Conservation (phyloP, 2,888 invertebrate genomes). For the Gymnocheta viridis region DNA sequence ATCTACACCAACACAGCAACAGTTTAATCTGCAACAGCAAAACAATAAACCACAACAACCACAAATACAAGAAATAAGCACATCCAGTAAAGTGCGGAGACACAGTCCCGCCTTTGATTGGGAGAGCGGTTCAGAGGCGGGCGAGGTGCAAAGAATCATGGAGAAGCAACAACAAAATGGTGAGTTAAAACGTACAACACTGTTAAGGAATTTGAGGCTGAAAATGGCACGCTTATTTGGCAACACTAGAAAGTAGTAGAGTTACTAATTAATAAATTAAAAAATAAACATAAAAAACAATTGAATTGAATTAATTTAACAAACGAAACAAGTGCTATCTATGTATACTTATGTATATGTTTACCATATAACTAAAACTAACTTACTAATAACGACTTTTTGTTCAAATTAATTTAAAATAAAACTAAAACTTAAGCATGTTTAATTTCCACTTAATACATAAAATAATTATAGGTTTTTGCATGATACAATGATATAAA, state of each 20-base stretch:
- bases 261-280: slow-evolving; percentile 40
- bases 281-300: background rate
- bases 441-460: slow-evolving; percentile 31
- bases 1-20: slow-evolving; percentile 65
- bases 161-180: slow-evolving; percentile 73
- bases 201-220: slow-evolving; percentile 70
- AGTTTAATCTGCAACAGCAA: slow-evolving; percentile 34
- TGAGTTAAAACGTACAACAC: slow-evolving; percentile 71
- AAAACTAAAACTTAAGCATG: slow-evolving; percentile 56
- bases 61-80: slow-evolving; percentile 62
- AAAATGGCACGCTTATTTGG: slow-evolving; percentile 68
- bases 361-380: slow-evolving; percentile 28
- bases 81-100: slow-evolving; percentile 29
- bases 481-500: no score
- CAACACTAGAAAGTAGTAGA: slow-evolving; percentile 64
- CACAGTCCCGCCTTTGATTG: slow-evolving; percentile 83
- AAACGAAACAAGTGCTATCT: slow-evolving; percentile 55
- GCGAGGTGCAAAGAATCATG: slow-evolving; percentile 86
- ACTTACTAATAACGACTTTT: slow-evolving; percentile 40
- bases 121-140: slow-evolving; percentile 88
- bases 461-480: slow-evolving; percentile 33
- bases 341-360: slow-evolving; percentile 23
- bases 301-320: slow-evolving; percentile 13
- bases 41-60: slow-evolving; percentile 57
- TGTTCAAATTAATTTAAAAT: slow-evolving; percentile 14